These are phyloP conservation scores for Caenorhabditis plicata DNA, from an alignment of 2,888 invertebrate species.

Conservation along the genomic window DNA sequence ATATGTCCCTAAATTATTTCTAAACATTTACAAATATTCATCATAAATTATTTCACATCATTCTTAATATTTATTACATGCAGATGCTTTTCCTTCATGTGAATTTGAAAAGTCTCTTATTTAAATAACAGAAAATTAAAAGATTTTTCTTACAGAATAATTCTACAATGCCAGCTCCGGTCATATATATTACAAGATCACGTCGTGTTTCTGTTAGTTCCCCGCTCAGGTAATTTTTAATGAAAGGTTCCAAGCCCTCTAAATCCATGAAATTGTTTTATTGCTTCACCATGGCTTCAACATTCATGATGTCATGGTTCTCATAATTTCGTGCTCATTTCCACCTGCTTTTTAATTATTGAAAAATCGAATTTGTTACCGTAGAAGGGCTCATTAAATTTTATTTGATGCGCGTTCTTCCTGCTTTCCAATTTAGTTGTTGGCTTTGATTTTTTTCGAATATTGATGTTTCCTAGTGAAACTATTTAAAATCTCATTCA, in stretches of 20 bases:
- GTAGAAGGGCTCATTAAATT: not conserved
- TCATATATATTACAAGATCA: slow-evolving; percentile 36
- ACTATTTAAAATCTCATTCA: no score
- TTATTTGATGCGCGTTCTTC: not conserved
- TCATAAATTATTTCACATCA: no score
- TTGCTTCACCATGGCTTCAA: no score
- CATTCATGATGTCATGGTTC: no score
- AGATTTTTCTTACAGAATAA: slow-evolving; percentile 10
- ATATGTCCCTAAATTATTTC: no score
- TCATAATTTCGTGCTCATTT: no score
- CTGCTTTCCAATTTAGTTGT: not conserved
- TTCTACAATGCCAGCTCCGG: slow-evolving; percentile 22
- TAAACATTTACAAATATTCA: no score
- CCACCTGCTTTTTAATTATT: slow-evolving; percentile 8
- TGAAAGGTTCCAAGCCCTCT: no score
- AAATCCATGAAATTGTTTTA: no score
- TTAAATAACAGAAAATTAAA: not conserved
- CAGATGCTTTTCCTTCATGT: slow-evolving; percentile 8
- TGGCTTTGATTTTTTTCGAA: no score
- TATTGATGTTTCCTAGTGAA: no score
- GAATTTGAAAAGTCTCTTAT: not conserved
- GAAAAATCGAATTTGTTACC: slow-evolving; percentile 3
- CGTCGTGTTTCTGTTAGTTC: slow-evolving; percentile 40
- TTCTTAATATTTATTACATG: no score
- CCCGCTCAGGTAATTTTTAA: slow-evolving; percentile 25